Conservation (phyloP, 2,113 vertebrate genomes). For the Entomyzon cyanotis region DNA sequence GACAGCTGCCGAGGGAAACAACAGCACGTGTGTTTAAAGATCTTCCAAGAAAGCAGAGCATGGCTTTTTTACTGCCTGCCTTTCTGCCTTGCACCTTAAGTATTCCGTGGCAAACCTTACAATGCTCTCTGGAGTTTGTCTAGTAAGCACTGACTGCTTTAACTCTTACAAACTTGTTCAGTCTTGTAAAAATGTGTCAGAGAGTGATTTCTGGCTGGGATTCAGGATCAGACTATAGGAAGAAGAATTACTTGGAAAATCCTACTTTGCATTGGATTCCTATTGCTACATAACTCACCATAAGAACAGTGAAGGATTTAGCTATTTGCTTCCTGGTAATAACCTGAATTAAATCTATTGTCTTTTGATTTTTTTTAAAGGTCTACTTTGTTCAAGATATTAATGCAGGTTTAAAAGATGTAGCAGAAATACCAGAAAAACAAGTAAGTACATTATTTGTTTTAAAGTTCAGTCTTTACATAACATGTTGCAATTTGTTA, state of each 20-base stretch:
- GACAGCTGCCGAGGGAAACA: neutral
- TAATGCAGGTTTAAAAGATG: slow-evolving; percentile 82
- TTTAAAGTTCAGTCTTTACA: neutral
- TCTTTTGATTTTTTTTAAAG: slow-evolving; percentile 64
- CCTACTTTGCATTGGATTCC: neutral
- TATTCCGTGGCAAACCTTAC: neutral
- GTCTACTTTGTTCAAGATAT: slow-evolving; percentile 89
- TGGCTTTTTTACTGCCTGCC: neutral
- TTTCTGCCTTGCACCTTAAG: neutral
- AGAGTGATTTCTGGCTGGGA: neutral
- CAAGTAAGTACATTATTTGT: slow-evolving; percentile 70
- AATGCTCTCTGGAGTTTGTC: neutral
- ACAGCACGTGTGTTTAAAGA: neutral
- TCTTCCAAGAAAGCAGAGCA: neutral
- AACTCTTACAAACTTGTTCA: accelerated
- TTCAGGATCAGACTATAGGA: neutral
- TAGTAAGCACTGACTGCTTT: neutral
- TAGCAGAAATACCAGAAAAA: slow-evolving; percentile 60
- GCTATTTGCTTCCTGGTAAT: slow-evolving; percentile 75
- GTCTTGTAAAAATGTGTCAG: neutral
- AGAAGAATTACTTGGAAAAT: neutral
- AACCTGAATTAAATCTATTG: slow-evolving; percentile 30
- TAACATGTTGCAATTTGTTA: neutral
- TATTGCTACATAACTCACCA: neutral
- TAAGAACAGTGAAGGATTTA: neutral